Percentiles rank a stretch among this genome's conserved stretches.
phyloP scores from a whole-genome alignment of 2,113 vertebrate species.

The Dendrocopos noguchii region DNA sequence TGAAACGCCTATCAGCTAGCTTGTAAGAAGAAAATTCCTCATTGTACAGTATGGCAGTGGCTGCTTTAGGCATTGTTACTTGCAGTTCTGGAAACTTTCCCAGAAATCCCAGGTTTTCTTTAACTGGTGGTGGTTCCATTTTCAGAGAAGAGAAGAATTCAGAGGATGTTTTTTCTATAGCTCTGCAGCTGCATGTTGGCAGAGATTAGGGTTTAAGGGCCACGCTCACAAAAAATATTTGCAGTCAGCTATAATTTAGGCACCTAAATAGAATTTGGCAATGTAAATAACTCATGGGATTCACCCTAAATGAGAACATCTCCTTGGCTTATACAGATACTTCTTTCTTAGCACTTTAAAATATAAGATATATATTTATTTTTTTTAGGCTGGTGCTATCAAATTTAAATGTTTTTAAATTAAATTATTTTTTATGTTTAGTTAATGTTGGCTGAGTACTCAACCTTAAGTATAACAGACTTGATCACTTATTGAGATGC shows the following conservation, averaged over 20 bases:
- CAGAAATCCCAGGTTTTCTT: constrained; percentile 27
- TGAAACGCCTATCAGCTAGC: not conserved
- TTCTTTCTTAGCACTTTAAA: constrained; percentile 3
- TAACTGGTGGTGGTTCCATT: not conserved
- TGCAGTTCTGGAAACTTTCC: constrained; percentile 16
- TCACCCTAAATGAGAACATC: not conserved
- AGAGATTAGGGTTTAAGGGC: not conserved
- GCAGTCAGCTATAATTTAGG: not conserved
- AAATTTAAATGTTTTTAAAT: not conserved
- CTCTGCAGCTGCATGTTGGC: not conserved
- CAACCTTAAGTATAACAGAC: not conserved
- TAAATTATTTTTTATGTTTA: not conserved
- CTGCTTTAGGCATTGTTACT: constrained; percentile 1
- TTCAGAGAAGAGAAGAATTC: not conserved
- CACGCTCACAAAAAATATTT: not conserved
- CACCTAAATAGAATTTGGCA: not conserved
- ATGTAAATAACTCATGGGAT: not conserved
- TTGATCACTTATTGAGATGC: not conserved
- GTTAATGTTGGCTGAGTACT: not conserved
- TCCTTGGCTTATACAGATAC: not conserved
- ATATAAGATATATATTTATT: not conserved
- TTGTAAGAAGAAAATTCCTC: not conserved
- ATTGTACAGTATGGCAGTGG: not conserved
- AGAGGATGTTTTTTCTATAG: not conserved
- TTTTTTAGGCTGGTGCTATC: not conserved